Evolutionary conservation across 2,797 vertebrate species (phyloP).

Genomic region (Erethizon dorsatum): DNA sequence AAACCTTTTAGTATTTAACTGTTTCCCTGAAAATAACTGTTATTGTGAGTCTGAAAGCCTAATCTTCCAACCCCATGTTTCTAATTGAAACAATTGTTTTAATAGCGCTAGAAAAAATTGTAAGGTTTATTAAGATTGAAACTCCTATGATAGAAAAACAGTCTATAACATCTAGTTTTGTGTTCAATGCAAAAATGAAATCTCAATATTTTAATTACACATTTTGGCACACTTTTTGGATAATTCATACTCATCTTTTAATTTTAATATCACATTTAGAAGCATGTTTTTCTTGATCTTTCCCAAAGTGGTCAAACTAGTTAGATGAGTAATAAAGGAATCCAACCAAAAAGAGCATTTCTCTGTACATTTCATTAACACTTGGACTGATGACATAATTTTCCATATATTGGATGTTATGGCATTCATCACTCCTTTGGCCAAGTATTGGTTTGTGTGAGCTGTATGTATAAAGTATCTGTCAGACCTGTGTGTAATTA

Average conservation of each 20-base stretch:
- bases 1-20: constrained; percentile 67
- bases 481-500: neutral
- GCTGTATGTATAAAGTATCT: neutral
- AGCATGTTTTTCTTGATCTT: constrained; percentile 21
- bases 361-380: neutral
- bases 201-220: constrained; percentile 1
- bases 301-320: constrained; percentile 5
- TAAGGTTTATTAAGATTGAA: constrained; percentile 49
- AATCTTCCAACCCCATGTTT: constrained; percentile 32
- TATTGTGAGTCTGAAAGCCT: constrained; percentile 60
- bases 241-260: constrained; percentile 46
- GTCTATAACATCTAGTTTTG: neutral
- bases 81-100: constrained; percentile 60
- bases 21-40: constrained; percentile 69
- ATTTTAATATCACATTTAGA: constrained; percentile 23
- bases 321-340: constrained; percentile 34
- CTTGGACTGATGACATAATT: constrained; percentile 24
- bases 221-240: neutral
- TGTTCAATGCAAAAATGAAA: neutral
- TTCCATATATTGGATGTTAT: neutral
- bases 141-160: neutral
- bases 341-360: constrained; percentile 25
- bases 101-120: constrained; percentile 18
- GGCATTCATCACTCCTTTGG: neutral
- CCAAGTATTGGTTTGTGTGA: constrained; percentile 7